Evolutionary conservation across 2,888 invertebrate genomes (phyloP).

Genomic region (Cheiracanthium punctorium): DNA sequence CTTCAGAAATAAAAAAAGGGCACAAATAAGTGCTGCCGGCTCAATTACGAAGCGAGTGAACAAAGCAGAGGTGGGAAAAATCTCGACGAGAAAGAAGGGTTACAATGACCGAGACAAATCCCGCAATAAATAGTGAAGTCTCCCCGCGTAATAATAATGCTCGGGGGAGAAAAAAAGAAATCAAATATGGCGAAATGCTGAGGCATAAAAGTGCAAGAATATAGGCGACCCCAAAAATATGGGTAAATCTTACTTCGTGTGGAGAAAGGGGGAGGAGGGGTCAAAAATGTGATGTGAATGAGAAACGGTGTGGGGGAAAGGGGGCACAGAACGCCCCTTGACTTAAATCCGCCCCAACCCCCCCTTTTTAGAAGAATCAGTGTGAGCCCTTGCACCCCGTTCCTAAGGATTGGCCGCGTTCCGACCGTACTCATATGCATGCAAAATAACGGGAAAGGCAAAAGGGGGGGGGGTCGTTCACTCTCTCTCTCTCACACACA

Average conservation of each 20-base stretch:
- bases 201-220: conserved; percentile 54
- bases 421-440: conserved; percentile 69
- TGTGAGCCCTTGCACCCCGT: conserved; percentile 45
- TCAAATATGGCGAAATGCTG: conserved; percentile 36
- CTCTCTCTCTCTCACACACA: background rate
- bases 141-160: conserved; percentile 42
- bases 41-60: background rate
- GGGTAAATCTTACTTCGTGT: conserved; percentile 46
- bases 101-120: conserved; percentile 49
- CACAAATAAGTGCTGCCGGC: background rate
- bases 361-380: conserved; percentile 60
- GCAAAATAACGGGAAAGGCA: conserved; percentile 64
- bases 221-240: conserved; percentile 57
- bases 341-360: conserved; percentile 46
- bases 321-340: conserved; percentile 54
- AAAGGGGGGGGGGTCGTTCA: background rate
- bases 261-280: conserved; percentile 17
- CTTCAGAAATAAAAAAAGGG: background rate
- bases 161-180: background rate
- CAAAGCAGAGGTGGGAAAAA: background rate
- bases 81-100: conserved; percentile 37
- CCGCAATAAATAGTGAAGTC: conserved; percentile 61
- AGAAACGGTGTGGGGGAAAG: conserved; percentile 7
- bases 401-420: conserved; percentile 53
- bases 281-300: conserved; percentile 68